These are phyloP conservation scores for Nerophis lumbriciformis DNA, from an alignment of 2,113 vertebrate species.

Conservation along the genomic window DNA sequence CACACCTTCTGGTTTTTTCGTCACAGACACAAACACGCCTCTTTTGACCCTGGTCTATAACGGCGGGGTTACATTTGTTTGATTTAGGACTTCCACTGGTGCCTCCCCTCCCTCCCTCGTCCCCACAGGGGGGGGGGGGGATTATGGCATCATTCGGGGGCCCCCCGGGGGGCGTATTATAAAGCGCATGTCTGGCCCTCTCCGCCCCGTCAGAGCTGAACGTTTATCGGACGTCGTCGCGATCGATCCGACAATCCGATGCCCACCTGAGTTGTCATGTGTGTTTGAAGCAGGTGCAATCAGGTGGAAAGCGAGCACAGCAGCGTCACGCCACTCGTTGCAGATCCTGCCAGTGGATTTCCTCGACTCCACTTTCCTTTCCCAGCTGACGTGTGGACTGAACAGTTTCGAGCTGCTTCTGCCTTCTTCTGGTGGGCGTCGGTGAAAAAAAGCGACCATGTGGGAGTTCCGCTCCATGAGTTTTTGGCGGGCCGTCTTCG, in stretches of 20 bases:
- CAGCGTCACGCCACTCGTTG: constrained; percentile 43
- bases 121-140: constrained; percentile 65
- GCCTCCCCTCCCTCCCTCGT: constrained; percentile 43
- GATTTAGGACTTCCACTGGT: constrained; percentile 52
- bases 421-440: constrained; percentile 25
- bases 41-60: constrained; percentile 21
- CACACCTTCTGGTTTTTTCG: constrained; percentile 8
- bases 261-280: constrained; percentile 52
- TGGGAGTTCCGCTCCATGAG: constrained; percentile 90
- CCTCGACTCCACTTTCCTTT: neutral
- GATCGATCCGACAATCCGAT: constrained; percentile 45
- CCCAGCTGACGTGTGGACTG: constrained; percentile 22
- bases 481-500: constrained; percentile 92
- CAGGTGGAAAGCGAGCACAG: constrained; percentile 53
- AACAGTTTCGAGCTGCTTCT: constrained; percentile 34
- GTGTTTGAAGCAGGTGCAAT: constrained; percentile 64
- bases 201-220: constrained; percentile 71
- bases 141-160: constrained; percentile 71
- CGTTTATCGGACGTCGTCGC: constrained; percentile 62
- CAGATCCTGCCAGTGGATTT: constrained; percentile 38
- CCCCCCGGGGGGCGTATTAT: constrained; percentile 66
- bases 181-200: constrained; percentile 70
- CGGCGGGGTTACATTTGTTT: constrained; percentile 57
- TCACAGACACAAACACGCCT: constrained; percentile 1
- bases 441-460: constrained; percentile 71